Evolutionary conservation across 2,888 invertebrate genomes (phyloP).

Genomic region (Asteroscopus sphinx): DNA sequence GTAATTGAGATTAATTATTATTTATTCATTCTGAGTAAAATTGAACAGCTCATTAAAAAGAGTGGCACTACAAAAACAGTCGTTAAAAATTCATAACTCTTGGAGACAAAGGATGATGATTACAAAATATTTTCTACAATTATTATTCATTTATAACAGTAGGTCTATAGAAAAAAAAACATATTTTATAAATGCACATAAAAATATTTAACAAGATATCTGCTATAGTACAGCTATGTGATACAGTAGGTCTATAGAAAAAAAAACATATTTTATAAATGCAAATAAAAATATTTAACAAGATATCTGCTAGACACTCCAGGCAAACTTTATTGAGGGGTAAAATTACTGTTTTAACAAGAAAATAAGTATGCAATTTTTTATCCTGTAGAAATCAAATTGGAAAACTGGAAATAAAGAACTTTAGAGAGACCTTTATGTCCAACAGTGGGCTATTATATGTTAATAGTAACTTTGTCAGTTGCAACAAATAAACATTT

Average conservation of each 20-base stretch:
- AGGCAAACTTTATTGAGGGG: no score
- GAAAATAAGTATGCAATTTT: no score
- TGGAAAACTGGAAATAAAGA: no score
- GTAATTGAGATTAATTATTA: constrained; percentile 34
- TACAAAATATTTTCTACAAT: constrained; percentile 23
- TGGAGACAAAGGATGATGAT: constrained; percentile 10
- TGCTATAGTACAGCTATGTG: no score
- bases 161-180: not conserved
- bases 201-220: constrained; percentile 4
- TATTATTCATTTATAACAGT: constrained; percentile 4
- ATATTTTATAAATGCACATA: not conserved
- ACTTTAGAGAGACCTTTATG: no score
- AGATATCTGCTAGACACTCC: no score
- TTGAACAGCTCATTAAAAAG: constrained; percentile 35
- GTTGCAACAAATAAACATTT: no score
- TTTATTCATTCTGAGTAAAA: constrained; percentile 18
- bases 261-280: not conserved
- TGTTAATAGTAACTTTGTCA: no score
- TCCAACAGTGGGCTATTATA: no score
- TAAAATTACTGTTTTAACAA: no score
- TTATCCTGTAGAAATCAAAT: no score
- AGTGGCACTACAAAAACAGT: constrained; percentile 42
- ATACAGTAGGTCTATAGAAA: not conserved
- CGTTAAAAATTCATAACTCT: constrained; percentile 46
- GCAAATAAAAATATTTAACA: not conserved